These are phyloP conservation scores for Alectoris magna DNA, from an alignment of 2,797 vertebrate genomes.

Conservation along the genomic window DNA sequence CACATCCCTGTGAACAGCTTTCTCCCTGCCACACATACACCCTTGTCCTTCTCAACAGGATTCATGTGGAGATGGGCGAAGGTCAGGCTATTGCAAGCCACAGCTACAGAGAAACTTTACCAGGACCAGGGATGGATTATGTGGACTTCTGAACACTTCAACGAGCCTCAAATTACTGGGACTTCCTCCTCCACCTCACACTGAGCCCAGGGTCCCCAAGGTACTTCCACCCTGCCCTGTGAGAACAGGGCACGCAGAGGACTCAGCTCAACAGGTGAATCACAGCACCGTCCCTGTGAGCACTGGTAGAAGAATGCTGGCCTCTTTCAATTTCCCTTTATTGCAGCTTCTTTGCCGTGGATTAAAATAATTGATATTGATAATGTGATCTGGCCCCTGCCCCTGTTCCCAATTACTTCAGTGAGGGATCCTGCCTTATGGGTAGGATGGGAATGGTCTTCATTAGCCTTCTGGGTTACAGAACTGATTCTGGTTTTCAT, in stretches of 20 bases:
- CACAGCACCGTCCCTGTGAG: background rate
- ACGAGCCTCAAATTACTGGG: background rate
- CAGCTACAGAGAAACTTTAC: background rate
- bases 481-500: conserved; percentile 48
- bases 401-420: conserved; percentile 42
- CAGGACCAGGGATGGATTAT: background rate
- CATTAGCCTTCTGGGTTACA: conserved; percentile 56
- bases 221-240: background rate
- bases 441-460: conserved; percentile 45
- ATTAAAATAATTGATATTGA: conserved; percentile 66
- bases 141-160: background rate
- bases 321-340: conserved; percentile 9
- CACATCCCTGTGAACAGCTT: background rate
- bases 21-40: too few relatives aligned
- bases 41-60: background rate
- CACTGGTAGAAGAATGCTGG: background rate
- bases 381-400: conserved; percentile 23
- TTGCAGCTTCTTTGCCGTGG: background rate
- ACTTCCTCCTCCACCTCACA: background rate
- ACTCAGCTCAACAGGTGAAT: conserved; percentile 23
- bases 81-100: background rate
- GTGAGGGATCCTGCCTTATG: background rate
- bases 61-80: background rate
- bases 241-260: background rate
- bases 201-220: background rate